Conservation (phyloP, 2,888 invertebrate species). For the Troilus luridus region DNA sequence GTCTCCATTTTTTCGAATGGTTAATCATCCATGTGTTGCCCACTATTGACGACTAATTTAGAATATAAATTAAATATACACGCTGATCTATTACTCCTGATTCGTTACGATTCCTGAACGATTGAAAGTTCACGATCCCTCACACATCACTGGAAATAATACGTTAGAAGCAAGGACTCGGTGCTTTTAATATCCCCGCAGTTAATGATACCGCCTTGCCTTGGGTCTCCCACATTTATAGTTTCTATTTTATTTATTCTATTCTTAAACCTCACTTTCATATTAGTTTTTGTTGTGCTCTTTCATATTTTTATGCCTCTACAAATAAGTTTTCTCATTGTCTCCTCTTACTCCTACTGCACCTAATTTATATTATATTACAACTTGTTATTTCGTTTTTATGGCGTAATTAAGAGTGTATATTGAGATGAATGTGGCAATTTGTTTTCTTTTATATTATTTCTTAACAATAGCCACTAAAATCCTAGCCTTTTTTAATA, state of each 20-base stretch:
- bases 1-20: too few species aligned
- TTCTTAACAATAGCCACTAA: background rate
- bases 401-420: background rate
- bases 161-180: background rate
- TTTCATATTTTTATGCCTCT: background rate
- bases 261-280: background rate
- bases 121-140: background rate
- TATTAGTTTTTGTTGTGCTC: background rate
- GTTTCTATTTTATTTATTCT: background rate
- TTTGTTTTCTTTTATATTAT: background rate
- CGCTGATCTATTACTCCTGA: background rate
- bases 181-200: background rate
- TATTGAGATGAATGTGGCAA: background rate
- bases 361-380: background rate
- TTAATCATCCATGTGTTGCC: too few species aligned
- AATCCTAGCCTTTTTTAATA: background rate
- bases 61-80: background rate
- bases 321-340: background rate
- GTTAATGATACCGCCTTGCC: background rate
- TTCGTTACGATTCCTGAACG: background rate
- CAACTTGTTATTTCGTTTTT: background rate
- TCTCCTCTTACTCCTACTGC: background rate
- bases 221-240: constrained; percentile 6
- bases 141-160: background rate
- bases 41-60: too few species aligned